Evolutionary conservation across 2,797 vertebrate genomes (phyloP).

Genomic region (Tauraco hartlaubi): DNA sequence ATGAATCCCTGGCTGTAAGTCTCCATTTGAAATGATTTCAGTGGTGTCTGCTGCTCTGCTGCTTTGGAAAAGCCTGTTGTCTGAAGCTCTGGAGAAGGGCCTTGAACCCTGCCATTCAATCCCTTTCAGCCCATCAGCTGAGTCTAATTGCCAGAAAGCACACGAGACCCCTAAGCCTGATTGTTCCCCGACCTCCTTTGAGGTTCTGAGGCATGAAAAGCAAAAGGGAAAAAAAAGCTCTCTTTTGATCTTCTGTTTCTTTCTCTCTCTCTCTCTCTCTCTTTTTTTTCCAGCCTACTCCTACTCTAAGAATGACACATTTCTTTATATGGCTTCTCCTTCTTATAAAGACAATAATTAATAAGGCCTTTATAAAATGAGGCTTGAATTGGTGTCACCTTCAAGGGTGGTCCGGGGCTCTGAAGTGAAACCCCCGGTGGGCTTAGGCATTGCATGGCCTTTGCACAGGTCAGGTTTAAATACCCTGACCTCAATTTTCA

Average conservation of each 20-base stretch:
- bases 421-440: conserved; percentile 90
- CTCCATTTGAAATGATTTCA: conserved; percentile 98
- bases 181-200: conserved; percentile 99
- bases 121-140: conserved; percentile 99
- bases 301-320: conserved; percentile 93
- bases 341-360: conserved; percentile 99
- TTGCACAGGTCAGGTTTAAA: conserved; percentile 95
- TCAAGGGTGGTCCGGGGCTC: conserved; percentile 92
- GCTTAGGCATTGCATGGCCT: conserved; percentile 92
- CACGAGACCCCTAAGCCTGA: conserved; percentile 97
- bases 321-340: conserved; percentile 92
- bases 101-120: conserved; percentile 99
- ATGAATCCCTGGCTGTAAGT: conserved; percentile 88
- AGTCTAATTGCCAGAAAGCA: conserved; percentile 99
- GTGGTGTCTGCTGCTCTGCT: conserved; percentile 89
- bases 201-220: conserved; percentile 99
- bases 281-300: conserved; percentile 85
- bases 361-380: conserved; percentile 99
- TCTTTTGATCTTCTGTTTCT: conserved; percentile 96
- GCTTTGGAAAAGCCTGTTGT: conserved; percentile 96
- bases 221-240: conserved; percentile 87
- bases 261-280: conserved; percentile 80
- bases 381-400: conserved; percentile 94
- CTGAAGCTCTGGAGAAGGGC: conserved; percentile 96
- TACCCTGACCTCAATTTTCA: conserved; percentile 98